A percentile compares a stretch with the other conserved stretches of the same genome.
Evolutionary conservation across 2,797 vertebrate genomes (phyloP).

Genomic region (Lithobates pipiens): DNA sequence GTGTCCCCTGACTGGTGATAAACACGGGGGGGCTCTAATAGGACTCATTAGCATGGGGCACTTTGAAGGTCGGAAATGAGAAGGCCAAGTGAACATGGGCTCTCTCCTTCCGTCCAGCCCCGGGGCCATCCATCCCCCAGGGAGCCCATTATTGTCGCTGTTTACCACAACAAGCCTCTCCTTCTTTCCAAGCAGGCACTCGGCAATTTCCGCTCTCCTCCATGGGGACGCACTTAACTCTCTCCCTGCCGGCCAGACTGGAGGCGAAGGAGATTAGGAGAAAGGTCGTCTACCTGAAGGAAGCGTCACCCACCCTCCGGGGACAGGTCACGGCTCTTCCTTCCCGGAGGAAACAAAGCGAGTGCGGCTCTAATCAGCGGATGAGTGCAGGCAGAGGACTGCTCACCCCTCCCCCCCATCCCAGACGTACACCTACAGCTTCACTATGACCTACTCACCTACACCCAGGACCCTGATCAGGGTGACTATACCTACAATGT

Average conservation of each 20-base stretch:
- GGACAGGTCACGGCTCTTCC: slow-evolving; percentile 44
- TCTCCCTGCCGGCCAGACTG: background rate
- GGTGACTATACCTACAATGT: too few species aligned
- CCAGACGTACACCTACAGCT: too few species aligned
- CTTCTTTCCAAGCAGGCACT: slow-evolving; percentile 14
- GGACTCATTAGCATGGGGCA: slow-evolving; percentile 45
- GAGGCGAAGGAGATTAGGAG: background rate
- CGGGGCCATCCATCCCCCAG: background rate
- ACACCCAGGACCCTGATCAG: too few species aligned
- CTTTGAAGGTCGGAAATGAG: slow-evolving; percentile 55
- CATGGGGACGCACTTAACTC: slow-evolving; percentile 30
- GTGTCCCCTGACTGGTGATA: background rate
- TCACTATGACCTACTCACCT: too few species aligned
- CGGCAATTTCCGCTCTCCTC: slow-evolving; percentile 13
- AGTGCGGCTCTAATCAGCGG: background rate
- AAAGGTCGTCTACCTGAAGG: slow-evolving; percentile 15
- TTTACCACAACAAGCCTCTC: slow-evolving; percentile 12
- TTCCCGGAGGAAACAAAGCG: slow-evolving; percentile 19
- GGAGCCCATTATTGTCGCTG: slow-evolving; percentile 26
- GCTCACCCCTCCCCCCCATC: too few species aligned
- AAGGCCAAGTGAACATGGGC: background rate
- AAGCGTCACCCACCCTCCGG: background rate
- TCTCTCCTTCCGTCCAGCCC: slow-evolving; percentile 25
- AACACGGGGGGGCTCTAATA: background rate
- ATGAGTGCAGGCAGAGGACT: background rate